Base-by-base conservation (phyloP, 2,888 invertebrate genomes). In the Trisateles emortualis region DNA sequence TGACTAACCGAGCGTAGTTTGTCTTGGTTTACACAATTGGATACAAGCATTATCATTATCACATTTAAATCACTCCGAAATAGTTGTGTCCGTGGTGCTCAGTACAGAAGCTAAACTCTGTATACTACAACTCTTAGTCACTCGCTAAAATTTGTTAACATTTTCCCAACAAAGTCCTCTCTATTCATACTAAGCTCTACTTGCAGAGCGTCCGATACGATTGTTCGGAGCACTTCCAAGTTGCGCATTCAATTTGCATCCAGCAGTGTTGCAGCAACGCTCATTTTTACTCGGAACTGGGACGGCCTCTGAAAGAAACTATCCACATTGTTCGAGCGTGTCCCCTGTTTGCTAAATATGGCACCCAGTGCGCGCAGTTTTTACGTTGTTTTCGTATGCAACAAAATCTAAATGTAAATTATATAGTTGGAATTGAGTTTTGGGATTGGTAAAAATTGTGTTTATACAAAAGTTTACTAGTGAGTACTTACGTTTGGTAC, bases 181-280 rank as follows among this genome's bases (percentile, higher is more conserved):
- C 77, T 78, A 72, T 9, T 0, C 17, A 3, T 63, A 48, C 19
- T 0, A 52, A 58, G 24, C 33, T 69, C 80, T 77, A 44, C 19
- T 16, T 46, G 11, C 64, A 62, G 53, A 61, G 69, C 64, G 74
- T 72, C 76, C 81, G 86, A 86, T 87, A 87, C 82, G 80, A 83
- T 86, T 86, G 83, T 83, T 76, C 76, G 55, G 67, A 78, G 87
- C 79, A 82, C 83, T 86, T 81, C 76, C 72, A 84, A 88, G 81
- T 84, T 81, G 83, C 67, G 84, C 84, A 87, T 87, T 87, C 87
- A 86, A 83, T 87, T 87, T 85, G 83, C 85, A 85, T 87, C 75
- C 78, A 83, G 78, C 79, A 81, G 72, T 78, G 79, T 75, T 67
- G 74, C 79, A 74, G 82, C 80, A 76, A 82, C 83, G 61, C 58